Evolutionary conservation across 2,888 invertebrate species (phyloP).

Genomic region (Zygogramma bicolorata): DNA sequence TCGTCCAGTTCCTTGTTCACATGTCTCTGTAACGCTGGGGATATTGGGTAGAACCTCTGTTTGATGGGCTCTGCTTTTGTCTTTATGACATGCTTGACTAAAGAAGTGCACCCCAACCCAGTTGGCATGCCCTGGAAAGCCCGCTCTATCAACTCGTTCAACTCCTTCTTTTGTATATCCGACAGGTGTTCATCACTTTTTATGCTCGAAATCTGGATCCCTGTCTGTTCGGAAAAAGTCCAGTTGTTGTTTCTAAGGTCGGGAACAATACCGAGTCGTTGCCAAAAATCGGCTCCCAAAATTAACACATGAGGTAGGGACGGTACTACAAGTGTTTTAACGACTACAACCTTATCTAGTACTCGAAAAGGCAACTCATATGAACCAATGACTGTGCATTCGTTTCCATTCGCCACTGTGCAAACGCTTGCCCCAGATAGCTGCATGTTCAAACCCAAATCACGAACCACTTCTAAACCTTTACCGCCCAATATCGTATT

Average conservation of each 20-base stretch:
- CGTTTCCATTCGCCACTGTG: background rate
- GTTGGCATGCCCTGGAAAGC: conserved; percentile 14
- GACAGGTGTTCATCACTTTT: background rate
- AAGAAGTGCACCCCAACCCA: conserved; percentile 21
- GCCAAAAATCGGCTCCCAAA: conserved; percentile 30
- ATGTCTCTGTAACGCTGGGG: conserved; percentile 10
- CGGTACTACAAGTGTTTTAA: conserved; percentile 18
- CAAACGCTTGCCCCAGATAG: background rate
- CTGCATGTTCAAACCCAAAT: background rate
- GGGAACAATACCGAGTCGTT: conserved; percentile 32
- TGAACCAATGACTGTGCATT: background rate
- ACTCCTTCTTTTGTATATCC: too few relatives aligned
- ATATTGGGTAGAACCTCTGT: conserved; percentile 30
- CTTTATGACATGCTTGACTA: conserved; percentile 24
- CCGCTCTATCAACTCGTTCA: conserved; percentile 11
- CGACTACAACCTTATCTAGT: background rate
- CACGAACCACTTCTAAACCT: background rate
- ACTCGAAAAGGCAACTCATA: background rate
- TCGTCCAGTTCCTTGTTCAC: conserved; percentile 38
- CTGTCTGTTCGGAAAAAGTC: background rate
- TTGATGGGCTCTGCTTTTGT: conserved; percentile 28
- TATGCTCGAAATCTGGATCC: background rate
- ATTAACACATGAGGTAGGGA: conserved; percentile 24
- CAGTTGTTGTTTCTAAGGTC: conserved; percentile 19
- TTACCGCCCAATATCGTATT: background rate